Base-by-base conservation (phyloP, 2,888 invertebrate genomes). In the Erynnis tages region DNA sequence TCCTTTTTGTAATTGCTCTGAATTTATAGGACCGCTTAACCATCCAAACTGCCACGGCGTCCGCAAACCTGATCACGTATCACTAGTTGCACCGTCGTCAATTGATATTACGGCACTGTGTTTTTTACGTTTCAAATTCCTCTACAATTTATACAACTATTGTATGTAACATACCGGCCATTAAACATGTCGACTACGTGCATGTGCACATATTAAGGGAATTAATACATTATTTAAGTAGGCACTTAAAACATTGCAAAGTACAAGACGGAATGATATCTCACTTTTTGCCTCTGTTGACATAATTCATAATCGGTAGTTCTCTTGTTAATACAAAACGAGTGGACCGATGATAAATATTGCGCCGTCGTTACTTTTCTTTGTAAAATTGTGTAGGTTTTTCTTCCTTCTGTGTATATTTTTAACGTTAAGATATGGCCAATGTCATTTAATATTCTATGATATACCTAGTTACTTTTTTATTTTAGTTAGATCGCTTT, bases 1-100 rank as follows among this genome's bases (percentile, higher is more conserved):
- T 55, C 47, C 41, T 46, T 44, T 53, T 49, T 55, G 35, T 58
- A 46, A 54, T 56, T 54, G 54, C 27, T 34, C 30, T 49, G 41
- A 54, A 58, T 54, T 49, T 44, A 38, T 49, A 44, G 16, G 25
- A 8, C 19, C n/a, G 7, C 29, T 44, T 35, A 40, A 40, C 17
- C 7, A n/a, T 10, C 8, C 34, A 34, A 25, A 34, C 11, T 35
- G 13, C 16, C 10, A 10, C 17, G 23, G 48, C 29, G 37, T 13
- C 48, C 17, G 16, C 21, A 40, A 48, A 38, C 47, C 21, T 38
- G 29, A 29, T 35, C 16, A 35, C 13, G 35, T 34, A 32, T 10
- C 27, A 27, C 17, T 30, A 34, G 21, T 23, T 38, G 5, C 29
- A 50, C 13, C 50, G 35, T 35, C 50, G 50, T 50, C 43, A 35